Evolutionary conservation across 2,113 vertebrate genomes (phyloP).

Genomic region (Zosterops japonicus): DNA sequence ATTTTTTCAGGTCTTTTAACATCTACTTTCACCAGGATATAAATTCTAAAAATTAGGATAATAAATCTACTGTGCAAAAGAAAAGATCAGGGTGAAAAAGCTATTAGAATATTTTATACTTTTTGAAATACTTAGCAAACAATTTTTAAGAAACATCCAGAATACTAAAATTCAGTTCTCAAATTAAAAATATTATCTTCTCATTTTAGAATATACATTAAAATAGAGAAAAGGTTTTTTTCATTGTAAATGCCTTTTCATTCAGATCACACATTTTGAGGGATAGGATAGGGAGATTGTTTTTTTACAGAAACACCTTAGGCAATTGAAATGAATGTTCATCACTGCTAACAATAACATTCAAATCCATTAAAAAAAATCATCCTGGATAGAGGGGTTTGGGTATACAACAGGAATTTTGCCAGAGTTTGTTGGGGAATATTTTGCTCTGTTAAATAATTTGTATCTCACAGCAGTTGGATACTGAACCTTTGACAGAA

Average conservation of each 20-base stretch:
- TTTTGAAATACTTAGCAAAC: background rate
- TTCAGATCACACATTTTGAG: background rate
- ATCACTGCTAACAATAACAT: background rate
- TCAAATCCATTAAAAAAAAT: background rate
- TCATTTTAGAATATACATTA: background rate
- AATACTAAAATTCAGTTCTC: background rate
- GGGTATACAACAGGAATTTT: background rate
- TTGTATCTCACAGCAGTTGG: background rate
- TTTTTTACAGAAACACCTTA: background rate
- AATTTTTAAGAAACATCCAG: background rate
- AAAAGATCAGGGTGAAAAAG: background rate
- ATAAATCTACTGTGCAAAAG: background rate
- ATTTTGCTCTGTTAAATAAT: background rate
- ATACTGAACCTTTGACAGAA: background rate
- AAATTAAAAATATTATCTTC: background rate
- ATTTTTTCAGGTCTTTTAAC: background rate
- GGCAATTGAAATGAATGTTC: background rate
- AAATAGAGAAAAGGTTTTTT: fast-evolving
- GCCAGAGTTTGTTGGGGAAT: background rate
- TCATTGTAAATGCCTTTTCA: background rate
- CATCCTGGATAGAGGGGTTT: background rate
- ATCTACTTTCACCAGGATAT: background rate
- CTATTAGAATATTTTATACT: background rate
- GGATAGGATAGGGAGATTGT: fast-evolving
- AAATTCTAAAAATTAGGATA: background rate